phyloP scores from a whole-genome alignment of 2,113 vertebrate species.

The Halichoerus grypus region DNA sequence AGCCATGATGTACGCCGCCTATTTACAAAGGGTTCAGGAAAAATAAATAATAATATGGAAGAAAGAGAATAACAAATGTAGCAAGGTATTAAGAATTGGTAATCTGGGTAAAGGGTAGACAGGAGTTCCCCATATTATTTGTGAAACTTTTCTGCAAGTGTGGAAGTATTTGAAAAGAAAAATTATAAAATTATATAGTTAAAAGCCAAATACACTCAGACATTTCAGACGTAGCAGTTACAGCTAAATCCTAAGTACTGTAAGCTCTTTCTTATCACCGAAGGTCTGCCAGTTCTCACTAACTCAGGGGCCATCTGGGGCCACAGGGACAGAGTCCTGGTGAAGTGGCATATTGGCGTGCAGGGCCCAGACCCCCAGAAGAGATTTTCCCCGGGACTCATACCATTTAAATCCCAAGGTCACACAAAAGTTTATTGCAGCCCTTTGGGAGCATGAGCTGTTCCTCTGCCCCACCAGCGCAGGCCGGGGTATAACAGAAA shows the following conservation, averaged over 20 bases:
- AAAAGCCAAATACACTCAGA: background rate
- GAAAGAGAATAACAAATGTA: background rate
- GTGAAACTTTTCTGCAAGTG: background rate
- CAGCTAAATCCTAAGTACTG: background rate
- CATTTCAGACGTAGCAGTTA: background rate
- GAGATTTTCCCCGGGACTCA: background rate
- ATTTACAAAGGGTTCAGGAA: slow-evolving; percentile 19
- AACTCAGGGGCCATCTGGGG: background rate
- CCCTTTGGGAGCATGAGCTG: background rate
- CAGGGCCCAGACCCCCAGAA: background rate
- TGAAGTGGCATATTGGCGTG: background rate
- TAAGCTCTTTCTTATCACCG: background rate
- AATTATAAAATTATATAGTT: background rate
- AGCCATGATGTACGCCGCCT: background rate
- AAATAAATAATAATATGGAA: background rate
- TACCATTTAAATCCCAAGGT: background rate
- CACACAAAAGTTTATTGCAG: background rate
- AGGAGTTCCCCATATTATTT: background rate
- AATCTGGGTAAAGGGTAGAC: background rate
- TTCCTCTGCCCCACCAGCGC: background rate
- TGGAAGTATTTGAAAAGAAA: slow-evolving; percentile 31
- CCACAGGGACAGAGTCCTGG: background rate
- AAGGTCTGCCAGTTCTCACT: background rate
- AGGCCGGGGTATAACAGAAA: background rate
- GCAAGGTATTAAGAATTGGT: background rate